phyloP scores from a whole-genome alignment of 2,113 vertebrate species.

The Penelope pileata region DNA sequence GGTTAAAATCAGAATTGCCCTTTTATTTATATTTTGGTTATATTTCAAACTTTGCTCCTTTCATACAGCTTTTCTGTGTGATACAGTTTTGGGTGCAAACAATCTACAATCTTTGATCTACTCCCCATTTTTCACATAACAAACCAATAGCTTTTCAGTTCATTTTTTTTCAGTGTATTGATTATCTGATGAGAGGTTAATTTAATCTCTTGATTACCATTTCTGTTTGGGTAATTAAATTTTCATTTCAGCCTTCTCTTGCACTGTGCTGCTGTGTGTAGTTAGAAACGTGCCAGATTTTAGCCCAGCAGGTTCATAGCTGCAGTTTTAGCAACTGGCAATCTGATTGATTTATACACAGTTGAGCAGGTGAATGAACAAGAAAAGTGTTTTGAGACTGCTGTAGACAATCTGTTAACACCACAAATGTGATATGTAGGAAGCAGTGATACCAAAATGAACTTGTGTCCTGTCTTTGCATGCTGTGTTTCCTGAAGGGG shows the following conservation, averaged over 20 bases:
- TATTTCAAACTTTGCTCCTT: neutral
- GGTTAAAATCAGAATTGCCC: neutral
- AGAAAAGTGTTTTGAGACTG: neutral
- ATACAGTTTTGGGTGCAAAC: neutral
- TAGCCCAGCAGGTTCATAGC: accelerated
- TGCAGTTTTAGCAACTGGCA: neutral
- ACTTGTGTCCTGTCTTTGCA: neutral
- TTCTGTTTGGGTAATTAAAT: neutral
- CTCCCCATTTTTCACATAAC: neutral
- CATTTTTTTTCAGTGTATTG: neutral
- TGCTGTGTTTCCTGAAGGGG: neutral
- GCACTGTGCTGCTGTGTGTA: neutral
- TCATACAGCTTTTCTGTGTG: neutral
- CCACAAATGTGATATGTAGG: neutral
- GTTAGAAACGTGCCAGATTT: neutral
- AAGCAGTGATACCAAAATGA: neutral
- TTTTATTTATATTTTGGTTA: neutral
- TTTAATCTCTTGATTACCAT: neutral
- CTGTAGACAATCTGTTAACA: neutral
- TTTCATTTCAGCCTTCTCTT: neutral
- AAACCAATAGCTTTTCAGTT: neutral
- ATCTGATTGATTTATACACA: neutral
- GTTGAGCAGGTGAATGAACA: neutral
- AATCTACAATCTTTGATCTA: neutral
- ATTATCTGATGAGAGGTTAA: neutral